phyloP scores from a whole-genome alignment of 2,113 vertebrate genomes.

The Ictalurus furcatus region DNA sequence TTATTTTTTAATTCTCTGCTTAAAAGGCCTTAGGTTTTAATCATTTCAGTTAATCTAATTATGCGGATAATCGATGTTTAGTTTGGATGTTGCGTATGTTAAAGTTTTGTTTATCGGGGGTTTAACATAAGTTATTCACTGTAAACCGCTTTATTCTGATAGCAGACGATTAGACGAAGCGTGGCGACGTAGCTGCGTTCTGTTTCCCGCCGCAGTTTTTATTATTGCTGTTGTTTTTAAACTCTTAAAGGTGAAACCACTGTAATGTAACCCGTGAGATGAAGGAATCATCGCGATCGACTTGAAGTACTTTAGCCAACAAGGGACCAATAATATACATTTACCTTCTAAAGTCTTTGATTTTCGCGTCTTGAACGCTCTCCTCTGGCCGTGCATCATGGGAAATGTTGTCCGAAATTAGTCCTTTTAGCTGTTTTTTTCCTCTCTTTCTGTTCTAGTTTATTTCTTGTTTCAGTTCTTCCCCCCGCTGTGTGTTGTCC shows the following conservation, averaged over 20 bases:
- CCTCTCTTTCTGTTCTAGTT: constrained; percentile 55
- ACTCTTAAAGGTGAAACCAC: constrained; percentile 62
- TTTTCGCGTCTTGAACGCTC: neutral
- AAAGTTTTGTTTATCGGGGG: neutral
- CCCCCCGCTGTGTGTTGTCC: constrained; percentile 57
- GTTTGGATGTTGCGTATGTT: constrained; percentile 46
- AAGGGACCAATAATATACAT: constrained; percentile 91
- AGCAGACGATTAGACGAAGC: neutral
- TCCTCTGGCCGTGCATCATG: constrained; percentile 11
- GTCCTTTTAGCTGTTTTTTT: constrained; percentile 63
- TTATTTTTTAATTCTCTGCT: constrained; percentile 48
- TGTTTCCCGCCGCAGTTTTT: neutral
- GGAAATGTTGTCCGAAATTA: constrained; percentile 27
- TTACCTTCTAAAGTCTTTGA: constrained; percentile 71
- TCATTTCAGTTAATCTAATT: constrained; percentile 33
- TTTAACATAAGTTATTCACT: neutral
- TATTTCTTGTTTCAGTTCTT: neutral
- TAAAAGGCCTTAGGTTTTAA: constrained; percentile 69
- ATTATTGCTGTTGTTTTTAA: neutral
- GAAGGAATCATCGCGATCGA: constrained; percentile 49
- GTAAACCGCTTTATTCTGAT: neutral
- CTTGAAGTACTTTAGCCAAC: constrained; percentile 73
- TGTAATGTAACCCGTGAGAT: constrained; percentile 48
- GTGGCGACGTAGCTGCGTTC: neutral
- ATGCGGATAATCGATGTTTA: neutral